A percentile compares a stretch with the other conserved stretches of the same genome.
Conservation (phyloP, 2,797 vertebrate genomes). For the Alauda arvensis region DNA sequence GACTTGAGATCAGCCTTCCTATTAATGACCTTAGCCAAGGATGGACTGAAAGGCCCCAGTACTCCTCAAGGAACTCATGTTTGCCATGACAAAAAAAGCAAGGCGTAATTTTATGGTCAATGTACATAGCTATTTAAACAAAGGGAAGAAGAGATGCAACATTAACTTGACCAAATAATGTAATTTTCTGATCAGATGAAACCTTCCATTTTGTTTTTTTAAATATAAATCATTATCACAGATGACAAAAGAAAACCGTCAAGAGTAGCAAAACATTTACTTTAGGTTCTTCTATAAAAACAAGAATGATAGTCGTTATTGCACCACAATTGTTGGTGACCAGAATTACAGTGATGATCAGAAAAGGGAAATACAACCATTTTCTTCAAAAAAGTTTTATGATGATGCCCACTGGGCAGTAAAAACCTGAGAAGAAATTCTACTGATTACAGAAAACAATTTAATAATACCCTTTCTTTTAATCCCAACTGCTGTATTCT, state of each 20-base stretch:
- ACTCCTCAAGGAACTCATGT: fast-evolving
- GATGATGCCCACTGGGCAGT: not conserved
- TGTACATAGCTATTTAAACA: not conserved
- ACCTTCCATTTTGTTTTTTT: not conserved
- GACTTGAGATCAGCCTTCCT: not conserved
- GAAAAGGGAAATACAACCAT: not conserved
- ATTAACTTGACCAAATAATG: not conserved
- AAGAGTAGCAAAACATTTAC: not conserved
- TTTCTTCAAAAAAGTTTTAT: not conserved
- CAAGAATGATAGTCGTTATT: not conserved
- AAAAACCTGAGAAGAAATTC: not conserved
- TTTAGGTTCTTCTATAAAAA: not conserved
- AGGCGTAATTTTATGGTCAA: not conserved
- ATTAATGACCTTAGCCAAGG: not conserved
- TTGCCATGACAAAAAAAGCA: not conserved
- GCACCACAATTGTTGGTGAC: not conserved
- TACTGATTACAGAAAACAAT: not conserved
- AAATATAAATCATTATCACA: not conserved
- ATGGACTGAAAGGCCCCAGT: not conserved
- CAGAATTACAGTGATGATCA: not conserved
- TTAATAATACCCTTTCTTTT: not conserved
- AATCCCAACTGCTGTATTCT: not conserved
- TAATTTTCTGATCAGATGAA: not conserved
- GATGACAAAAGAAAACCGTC: not conserved
- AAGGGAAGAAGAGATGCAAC: not conserved